Conservation (phyloP, 2,113 vertebrate species). For the Glaucidium brasilianum region DNA sequence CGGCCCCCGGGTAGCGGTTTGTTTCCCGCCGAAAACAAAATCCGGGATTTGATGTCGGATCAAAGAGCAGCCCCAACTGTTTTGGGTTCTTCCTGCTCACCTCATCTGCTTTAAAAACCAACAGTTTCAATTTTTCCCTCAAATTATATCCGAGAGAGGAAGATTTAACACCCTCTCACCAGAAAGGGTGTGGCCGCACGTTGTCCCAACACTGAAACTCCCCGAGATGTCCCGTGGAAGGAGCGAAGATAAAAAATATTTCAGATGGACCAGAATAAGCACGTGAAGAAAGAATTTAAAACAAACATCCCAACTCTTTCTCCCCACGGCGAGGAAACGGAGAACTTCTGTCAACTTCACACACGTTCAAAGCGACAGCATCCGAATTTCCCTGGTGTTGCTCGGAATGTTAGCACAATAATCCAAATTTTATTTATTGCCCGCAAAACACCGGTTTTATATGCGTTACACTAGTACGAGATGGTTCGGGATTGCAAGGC, state of each 20-base stretch:
- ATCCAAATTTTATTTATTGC: not conserved
- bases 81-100: not conserved
- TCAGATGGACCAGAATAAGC: not conserved
- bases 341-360: not conserved
- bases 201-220: not conserved
- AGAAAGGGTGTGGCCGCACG: not conserved
- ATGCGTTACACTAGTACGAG: fast-evolving
- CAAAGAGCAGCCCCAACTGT: too few relatives aligned
- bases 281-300: not conserved
- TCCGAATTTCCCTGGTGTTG: not conserved
- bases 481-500: fast-evolving
- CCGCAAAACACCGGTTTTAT: not conserved
- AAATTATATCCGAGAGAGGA: not conserved
- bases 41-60: too few relatives aligned
- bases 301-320: conserved; percentile 1
- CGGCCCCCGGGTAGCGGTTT: too few relatives aligned
- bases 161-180: too few relatives aligned
- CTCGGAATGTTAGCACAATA: not conserved
- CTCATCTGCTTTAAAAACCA: not conserved
- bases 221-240: not conserved
- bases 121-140: not conserved
- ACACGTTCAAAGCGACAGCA: not conserved
- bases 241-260: conserved; percentile 36
- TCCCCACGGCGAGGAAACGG: not conserved
- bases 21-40: too few relatives aligned